Base-by-base conservation (phyloP, 2,113 vertebrate species). In the Choloepus hoffmanni region DNA sequence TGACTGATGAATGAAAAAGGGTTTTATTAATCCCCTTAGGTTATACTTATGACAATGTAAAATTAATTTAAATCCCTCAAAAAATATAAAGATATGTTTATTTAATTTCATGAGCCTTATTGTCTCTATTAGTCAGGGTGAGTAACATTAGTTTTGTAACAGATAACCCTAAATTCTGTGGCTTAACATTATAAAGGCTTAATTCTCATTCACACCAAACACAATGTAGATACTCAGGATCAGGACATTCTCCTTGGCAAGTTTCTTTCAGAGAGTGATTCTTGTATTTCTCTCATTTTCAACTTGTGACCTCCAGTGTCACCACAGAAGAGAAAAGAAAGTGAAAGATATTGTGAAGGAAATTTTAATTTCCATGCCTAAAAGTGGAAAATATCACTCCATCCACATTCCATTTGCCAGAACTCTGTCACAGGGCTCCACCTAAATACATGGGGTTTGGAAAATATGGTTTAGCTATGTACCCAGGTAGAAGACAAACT, bases 271-370 rank as follows among this genome's bases (percentile, higher is more conserved):
- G 55, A 95, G 63, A 76, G 15, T 68, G 58, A 68, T 58, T 87
- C 19, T 12, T 40, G 12, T 84, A 53, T 78, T 92, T 95, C 40
- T 78, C 28, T 62, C 43, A 45, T 95, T 77, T 92, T 89, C 63
- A 84, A 14, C 36, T n/a, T 89, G 2, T 85, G 73, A 72, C 15
- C 45, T 79, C 65, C 21, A 40, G n/a, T 9, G 23, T 92, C 10
- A 92, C 53, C 48, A 68, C 36, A 74, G 36, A 82, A 95, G 40
- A 5, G 10, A 73, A 84, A 40, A 88, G 60, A 63, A 14, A 62
- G 15, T 55, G 5, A 70, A 89, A 26, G 53, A 48, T 72, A 89
- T 28, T 78, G 8, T 77, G 13, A 18, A 28, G 11, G 30, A 70
- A n/a, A 74, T 82, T 94, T 79, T 73, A 88, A 76, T 95, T 77